Evolutionary conservation across 1,140 invertebrate genomes (phyloP).

Genomic region (Lepidurus arcticus): DNA sequence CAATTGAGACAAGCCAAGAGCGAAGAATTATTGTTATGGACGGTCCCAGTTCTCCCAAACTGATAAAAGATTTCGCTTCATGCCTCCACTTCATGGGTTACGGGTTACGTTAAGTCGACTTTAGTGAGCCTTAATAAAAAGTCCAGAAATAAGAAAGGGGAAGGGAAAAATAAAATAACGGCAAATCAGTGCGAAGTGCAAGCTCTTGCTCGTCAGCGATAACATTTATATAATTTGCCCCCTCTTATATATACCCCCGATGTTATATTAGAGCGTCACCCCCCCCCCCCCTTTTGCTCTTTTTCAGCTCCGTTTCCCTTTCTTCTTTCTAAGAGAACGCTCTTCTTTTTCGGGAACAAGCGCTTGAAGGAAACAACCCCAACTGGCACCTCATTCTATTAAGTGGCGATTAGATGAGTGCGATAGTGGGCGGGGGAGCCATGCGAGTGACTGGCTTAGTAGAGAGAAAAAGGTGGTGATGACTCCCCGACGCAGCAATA

Average conservation of each 20-base stretch:
- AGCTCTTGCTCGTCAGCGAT: constrained; percentile 16
- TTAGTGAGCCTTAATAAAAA: not conserved
- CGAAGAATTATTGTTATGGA: not conserved
- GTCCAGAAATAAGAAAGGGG: not conserved
- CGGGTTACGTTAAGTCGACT: not conserved
- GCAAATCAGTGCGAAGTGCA: constrained; percentile 8
- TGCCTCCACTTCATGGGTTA: not conserved
- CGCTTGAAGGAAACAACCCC: not conserved
- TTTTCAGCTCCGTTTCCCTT: no score
- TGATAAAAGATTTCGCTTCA: constrained; percentile 16
- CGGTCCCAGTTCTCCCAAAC: not conserved
- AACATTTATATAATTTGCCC: constrained; percentile 16
- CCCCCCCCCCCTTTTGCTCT: no score
- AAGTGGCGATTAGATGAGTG: constrained; percentile 18
- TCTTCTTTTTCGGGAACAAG: not conserved
- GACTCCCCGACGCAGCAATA: not conserved
- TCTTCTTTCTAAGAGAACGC: no score
- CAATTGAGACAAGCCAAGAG: not conserved
- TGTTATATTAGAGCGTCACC: no score
- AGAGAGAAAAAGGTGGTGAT: not conserved
- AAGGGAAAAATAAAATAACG: not conserved
- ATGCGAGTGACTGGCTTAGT: not conserved
- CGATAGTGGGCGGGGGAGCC: not conserved
- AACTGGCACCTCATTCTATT: constrained; percentile 15
- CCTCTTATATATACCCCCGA: not conserved